Percentiles rank a stretch among this genome's conserved stretches.
Evolutionary conservation across 2,797 vertebrate genomes (phyloP).

Genomic region (Monodelphis domestica): DNA sequence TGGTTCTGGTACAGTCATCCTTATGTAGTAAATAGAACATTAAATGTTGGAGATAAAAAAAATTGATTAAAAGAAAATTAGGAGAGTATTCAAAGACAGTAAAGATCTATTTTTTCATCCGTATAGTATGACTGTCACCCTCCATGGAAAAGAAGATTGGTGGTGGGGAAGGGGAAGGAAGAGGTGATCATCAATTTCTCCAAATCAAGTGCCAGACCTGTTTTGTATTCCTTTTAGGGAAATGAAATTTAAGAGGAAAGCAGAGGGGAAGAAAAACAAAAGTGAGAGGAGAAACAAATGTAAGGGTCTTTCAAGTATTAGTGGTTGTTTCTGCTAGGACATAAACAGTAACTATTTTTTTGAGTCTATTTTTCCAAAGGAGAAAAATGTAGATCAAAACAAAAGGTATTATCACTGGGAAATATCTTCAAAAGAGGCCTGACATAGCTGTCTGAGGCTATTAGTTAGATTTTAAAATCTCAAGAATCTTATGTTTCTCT

Average conservation of each 20-base stretch:
- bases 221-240: conserved; percentile 6
- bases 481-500: conserved; percentile 37
- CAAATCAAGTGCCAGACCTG: not conserved
- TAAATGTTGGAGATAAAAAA: conserved; percentile 17
- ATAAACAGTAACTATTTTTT: not conserved
- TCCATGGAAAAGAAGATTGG: conserved; percentile 49
- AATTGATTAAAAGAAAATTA: conserved; percentile 29
- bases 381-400: conserved; percentile 35
- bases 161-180: conserved; percentile 5
- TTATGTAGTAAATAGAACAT: not conserved
- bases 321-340: conserved; percentile 39
- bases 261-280: conserved; percentile 38
- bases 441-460: not conserved
- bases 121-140: conserved; percentile 24
- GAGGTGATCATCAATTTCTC: conserved; percentile 32
- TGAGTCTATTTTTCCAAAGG: not conserved
- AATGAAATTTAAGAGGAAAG: conserved; percentile 38
- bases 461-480: conserved; percentile 31
- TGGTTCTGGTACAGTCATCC: not conserved
- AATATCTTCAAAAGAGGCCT: conserved; percentile 12
- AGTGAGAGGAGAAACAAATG: conserved; percentile 35
- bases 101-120: conserved; percentile 19
- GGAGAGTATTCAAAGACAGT: not conserved
- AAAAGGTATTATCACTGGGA: conserved; percentile 2
- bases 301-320: conserved; percentile 31